Evolutionary conservation across 2,797 vertebrate genomes (phyloP).

Genomic region (Clarias platycephalus): DNA sequence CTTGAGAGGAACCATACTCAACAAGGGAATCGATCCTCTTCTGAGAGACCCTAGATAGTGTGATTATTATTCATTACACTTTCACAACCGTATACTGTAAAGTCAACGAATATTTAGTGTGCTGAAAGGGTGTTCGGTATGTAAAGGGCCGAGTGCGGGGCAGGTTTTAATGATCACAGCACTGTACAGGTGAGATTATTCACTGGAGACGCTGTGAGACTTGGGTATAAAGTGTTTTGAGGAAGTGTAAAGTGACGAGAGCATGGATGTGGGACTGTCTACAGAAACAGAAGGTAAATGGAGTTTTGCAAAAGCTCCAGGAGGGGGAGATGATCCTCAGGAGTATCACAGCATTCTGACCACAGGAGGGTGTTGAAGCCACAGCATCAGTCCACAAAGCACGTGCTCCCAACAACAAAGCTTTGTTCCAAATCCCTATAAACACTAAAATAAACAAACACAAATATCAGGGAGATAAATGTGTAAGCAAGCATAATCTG

Average conservation of each 20-base stretch:
- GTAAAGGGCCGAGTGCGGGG: not conserved
- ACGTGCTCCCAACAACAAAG: slow-evolving; percentile 47
- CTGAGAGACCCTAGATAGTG: not conserved
- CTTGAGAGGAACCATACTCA: not conserved
- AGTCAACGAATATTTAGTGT: not conserved
- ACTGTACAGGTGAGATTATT: not conserved
- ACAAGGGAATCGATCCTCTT: not conserved
- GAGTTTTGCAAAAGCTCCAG: not conserved
- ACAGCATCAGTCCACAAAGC: slow-evolving; percentile 30
- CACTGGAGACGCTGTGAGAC: not conserved
- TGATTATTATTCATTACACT: not conserved
- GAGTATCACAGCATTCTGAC: slow-evolving; percentile 35
- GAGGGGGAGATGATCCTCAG: slow-evolving; percentile 2
- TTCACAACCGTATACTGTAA: not conserved
- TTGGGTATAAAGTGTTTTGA: not conserved
- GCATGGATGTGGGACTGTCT: not conserved
- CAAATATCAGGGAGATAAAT: not conserved
- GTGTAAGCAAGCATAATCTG: not conserved
- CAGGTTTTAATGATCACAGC: not conserved
- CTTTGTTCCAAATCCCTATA: not conserved
- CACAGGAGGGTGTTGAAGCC: slow-evolving; percentile 55
- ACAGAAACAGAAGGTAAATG: not conserved
- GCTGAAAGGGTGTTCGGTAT: not conserved
- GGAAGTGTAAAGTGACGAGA: not conserved
- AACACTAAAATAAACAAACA: not conserved